Percentiles rank a stretch among this genome's conserved stretches.
phyloP scores from a whole-genome alignment of 2,113 vertebrate genomes.

The Neotragus pygmaeus region DNA sequence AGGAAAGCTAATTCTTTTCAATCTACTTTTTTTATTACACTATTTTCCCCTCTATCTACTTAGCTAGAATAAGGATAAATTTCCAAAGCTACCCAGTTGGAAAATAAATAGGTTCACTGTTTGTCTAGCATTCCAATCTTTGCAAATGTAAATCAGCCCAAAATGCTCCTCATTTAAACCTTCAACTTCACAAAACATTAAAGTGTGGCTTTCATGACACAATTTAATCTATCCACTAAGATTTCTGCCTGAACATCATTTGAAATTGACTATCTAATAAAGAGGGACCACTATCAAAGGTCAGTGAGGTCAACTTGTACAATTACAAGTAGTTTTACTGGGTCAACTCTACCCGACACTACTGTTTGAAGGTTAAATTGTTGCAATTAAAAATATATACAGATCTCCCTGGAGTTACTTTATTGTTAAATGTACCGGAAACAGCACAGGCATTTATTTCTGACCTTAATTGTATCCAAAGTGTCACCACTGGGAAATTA shows the following conservation, averaged over 20 bases:
- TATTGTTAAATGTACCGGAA: conserved; percentile 82
- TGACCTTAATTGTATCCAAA: conserved; percentile 80
- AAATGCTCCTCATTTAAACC: conserved; percentile 84
- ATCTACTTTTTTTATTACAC: conserved; percentile 85
- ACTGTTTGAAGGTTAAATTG: conserved; percentile 88
- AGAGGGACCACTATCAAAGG: conserved; percentile 79
- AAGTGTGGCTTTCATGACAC: conserved; percentile 84
- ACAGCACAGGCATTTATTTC: conserved; percentile 79
- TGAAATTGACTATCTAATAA: conserved; percentile 88
- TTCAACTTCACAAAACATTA: conserved; percentile 88
- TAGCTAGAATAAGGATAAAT: conserved; percentile 86
- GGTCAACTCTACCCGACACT: conserved; percentile 81
- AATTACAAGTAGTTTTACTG: conserved; percentile 85
- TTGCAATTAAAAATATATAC: conserved; percentile 88
- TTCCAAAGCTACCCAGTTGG: conserved; percentile 85
- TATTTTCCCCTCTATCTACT: conserved; percentile 83
- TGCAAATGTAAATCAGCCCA: conserved; percentile 85
- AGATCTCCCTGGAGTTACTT: conserved; percentile 78
- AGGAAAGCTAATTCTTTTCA: conserved; percentile 86
- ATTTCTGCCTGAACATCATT: conserved; percentile 84
- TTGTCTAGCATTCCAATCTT: conserved; percentile 87
- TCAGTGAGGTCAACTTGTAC: conserved; percentile 80
- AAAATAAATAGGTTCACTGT: conserved; percentile 86
- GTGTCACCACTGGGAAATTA: conserved; percentile 78
- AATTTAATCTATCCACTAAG: conserved; percentile 86